A percentile compares a stretch with the other conserved stretches of the same genome.
These are phyloP conservation scores for Zosterops borbonicus DNA, from an alignment of 2,113 vertebrate species.

Conservation along the genomic window DNA sequence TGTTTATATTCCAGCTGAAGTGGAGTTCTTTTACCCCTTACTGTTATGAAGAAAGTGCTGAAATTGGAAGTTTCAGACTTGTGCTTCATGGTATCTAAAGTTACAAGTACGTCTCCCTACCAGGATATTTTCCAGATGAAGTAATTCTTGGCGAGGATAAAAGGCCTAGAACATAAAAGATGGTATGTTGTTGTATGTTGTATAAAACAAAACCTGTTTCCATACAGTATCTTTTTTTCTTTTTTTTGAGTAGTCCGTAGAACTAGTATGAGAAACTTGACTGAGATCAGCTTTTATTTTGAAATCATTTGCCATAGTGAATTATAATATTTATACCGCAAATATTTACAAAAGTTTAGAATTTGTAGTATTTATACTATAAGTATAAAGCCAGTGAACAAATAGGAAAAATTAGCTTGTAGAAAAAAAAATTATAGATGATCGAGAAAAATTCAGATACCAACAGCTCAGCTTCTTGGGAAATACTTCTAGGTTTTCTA, in stretches of 20 bases:
- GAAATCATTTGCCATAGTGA: neutral
- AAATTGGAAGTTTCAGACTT: conserved; percentile 36
- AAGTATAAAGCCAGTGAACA: neutral
- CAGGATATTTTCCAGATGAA: conserved; percentile 67
- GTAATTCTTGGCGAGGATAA: conserved; percentile 36
- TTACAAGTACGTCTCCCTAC: conserved; percentile 5
- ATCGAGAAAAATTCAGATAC: neutral
- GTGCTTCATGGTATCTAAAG: conserved; percentile 10
- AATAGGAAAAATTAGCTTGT: neutral
- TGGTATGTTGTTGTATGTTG: neutral
- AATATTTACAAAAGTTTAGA: neutral
- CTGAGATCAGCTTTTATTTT: neutral
- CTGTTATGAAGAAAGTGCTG: conserved; percentile 27
- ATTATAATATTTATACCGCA: neutral
- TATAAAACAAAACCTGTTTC: conserved; percentile 8
- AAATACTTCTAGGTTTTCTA: neutral
- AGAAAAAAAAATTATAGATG: neutral
- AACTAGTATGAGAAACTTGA: neutral
- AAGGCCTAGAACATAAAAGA: conserved; percentile 47
- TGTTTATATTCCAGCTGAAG: conserved; percentile 32
- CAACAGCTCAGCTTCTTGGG: neutral
- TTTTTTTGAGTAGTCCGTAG: neutral
- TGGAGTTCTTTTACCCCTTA: conserved; percentile 2
- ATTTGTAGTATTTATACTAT: neutral
- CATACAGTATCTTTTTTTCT: neutral